Base-by-base conservation (phyloP, 2,797 vertebrate genomes). In the Lindbergichthys nudifrons region DNA sequence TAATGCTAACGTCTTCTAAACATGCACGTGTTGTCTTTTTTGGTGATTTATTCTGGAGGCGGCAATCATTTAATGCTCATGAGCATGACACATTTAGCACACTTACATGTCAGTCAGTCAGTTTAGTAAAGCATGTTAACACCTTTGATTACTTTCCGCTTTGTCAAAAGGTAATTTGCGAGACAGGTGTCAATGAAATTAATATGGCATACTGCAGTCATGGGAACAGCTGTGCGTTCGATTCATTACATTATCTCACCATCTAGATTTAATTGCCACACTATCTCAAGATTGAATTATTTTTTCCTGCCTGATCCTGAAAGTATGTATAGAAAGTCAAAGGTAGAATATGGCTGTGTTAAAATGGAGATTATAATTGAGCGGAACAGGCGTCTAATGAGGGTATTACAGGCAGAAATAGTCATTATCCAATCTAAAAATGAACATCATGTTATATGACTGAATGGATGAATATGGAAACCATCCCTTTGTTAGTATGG, bases 191-290 rank as follows among this genome's bases (percentile, higher is more conserved):
- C 18, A 36, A 11, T 57, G 6, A 41, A 59, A 70, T 41, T 60
- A 65, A 65, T n/a, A 47, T 9, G 26, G 32, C 21, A 42, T 15
- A 15, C 16, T 3, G 21, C 23, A 26, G 30, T 1, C 1, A 43
- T 10, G 3, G 62, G 43, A 53, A 52, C 75, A 81, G 78, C 64
- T 81, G 73, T 71, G 65, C 46, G 46, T 79, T 62, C 71, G 65
- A 69, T 59, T 56, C 11, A 18, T 16, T 47, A 51, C 60, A 70
- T 77, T 65, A 72, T 57, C 69, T 52, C 23, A 30, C 41, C 51
- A 65, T 69, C 45, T 50, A 13, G 41, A 32, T 79, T 77, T 43
- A 74, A 81, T 83, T 71, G 54, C 13, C 23, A 56, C 18, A 7
- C 15, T 21, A 21, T 50, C 26, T 61, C 15, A 15, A 32, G 7